Percentiles rank a stretch among this genome's conserved stretches.
These are phyloP conservation scores for Protobothrops flavoviridis DNA, from an alignment of 2,113 vertebrate species.

Conservation along the genomic window DNA sequence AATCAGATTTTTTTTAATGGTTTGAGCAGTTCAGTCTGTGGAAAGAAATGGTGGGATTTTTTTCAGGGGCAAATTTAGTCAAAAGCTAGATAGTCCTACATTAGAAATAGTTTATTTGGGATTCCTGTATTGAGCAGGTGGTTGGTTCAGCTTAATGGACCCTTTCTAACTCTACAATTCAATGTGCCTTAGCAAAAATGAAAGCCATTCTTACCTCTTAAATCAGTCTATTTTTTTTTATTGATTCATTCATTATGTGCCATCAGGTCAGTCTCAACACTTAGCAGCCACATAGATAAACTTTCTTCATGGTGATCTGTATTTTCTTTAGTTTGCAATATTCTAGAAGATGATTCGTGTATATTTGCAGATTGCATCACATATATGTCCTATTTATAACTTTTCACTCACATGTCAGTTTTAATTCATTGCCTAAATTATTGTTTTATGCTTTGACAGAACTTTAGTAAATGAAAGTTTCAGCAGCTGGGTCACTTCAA, in stretches of 20 bases:
- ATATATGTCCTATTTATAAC: background rate
- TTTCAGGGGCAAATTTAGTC: background rate
- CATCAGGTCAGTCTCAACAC: background rate
- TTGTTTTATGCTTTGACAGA: background rate
- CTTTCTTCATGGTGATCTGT: background rate
- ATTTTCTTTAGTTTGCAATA: background rate
- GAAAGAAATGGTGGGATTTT: background rate
- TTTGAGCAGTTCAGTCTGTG: background rate
- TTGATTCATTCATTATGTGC: background rate
- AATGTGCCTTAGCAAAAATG: slow-evolving; percentile 20
- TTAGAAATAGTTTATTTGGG: background rate
- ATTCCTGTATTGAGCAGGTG: background rate
- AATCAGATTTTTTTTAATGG: background rate
- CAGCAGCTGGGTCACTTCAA: background rate
- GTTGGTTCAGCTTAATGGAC: background rate
- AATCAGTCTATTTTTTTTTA: background rate
- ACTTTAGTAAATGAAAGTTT: background rate
- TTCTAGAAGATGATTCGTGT: background rate
- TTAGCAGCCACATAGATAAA: background rate
- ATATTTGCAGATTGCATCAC: background rate
- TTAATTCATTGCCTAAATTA: background rate
- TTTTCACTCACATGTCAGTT: background rate
- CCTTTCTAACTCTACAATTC: background rate
- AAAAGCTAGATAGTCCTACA: background rate
- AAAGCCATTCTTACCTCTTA: background rate